Evolutionary conservation across 2,888 invertebrate species (phyloP), one percentile per base, ranked within the genome.

Genomic region (Argynnis bischoffii): DNA sequence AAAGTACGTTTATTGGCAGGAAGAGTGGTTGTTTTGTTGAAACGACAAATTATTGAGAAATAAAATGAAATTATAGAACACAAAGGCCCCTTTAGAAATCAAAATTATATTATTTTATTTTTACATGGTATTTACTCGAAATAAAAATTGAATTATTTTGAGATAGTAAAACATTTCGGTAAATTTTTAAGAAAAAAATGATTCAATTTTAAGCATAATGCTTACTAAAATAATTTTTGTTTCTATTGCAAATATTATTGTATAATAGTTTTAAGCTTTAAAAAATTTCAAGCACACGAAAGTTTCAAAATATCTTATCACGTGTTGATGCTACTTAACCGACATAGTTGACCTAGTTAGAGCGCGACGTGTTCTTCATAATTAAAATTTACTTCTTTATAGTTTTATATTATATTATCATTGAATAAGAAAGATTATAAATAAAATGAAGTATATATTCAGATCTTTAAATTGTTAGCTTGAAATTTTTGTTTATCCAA

Each of bases 1-100:
- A 57, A 64, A 70, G 55, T 50, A 64, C 64, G 50, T 50, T 63
- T 70, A 67, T 51, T 63, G 35, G 53, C 53, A 46, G 46, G 13
- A 54, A 65, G 59, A 50, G 50, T 64, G 61, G 18, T 48, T 60
- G 55, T 59, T 67, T 70, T 67, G 64, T 67, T 64, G 64, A 56
- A 67, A 64, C 50, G 60, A 41, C 67, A 61, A 63, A 70, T 69
- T 65, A 64, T 56, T 61, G 53, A n/a, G 21, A 55, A 48, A 50
- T 21, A 53, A 64, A 64, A 63, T 31, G 57, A 55, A 61, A 50
- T 47, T 53, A 61, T 6, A 15, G 21, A 35, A 46, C 46, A 47
- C 50, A 21, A 35, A 59, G 15, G 13, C 14, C 46, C 18, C 6
- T 11, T 63, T 14, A 35, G 16, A n/a, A 55, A 48, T 31, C 26